phyloP scores from a whole-genome alignment of 2,113 vertebrate genomes.

The Trematomus loennbergii region DNA sequence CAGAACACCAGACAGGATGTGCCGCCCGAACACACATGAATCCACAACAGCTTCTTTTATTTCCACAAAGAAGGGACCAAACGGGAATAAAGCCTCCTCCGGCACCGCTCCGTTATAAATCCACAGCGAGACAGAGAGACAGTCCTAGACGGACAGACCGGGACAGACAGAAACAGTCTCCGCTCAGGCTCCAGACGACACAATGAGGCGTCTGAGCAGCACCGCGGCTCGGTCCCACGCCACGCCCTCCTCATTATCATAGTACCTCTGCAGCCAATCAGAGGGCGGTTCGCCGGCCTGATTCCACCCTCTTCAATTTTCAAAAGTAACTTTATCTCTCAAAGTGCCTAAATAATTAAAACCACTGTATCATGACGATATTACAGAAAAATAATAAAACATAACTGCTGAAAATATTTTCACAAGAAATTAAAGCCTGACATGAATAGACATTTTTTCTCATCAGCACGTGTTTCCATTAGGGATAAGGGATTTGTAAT shows the following conservation, averaged over 20 bases:
- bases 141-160: accelerated
- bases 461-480: too few species aligned
- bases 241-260: slow-evolving; percentile 63
- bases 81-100: slow-evolving; percentile 17
- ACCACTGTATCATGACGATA: background rate
- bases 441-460: too few species aligned
- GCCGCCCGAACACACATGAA: slow-evolving; percentile 11
- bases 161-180: background rate
- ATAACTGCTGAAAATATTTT: too few species aligned
- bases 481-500: too few species aligned
- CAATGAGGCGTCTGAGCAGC: slow-evolving; percentile 49
- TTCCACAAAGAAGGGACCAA: slow-evolving; percentile 2
- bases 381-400: background rate
- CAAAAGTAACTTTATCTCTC: background rate
- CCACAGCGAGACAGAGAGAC: slow-evolving; percentile 8
- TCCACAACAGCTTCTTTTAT: slow-evolving; percentile 40
- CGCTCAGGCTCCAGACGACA: slow-evolving; percentile 38
- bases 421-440: too few species aligned
- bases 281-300: background rate
- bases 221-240: background rate
- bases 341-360: background rate
- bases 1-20: background rate
- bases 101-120: slow-evolving; percentile 32
- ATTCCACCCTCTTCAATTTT: slow-evolving; percentile 19
- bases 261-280: slow-evolving; percentile 40